Base-by-base conservation (phyloP, 1,140 invertebrate species). In the Dinothrombium tinctorium region DNA sequence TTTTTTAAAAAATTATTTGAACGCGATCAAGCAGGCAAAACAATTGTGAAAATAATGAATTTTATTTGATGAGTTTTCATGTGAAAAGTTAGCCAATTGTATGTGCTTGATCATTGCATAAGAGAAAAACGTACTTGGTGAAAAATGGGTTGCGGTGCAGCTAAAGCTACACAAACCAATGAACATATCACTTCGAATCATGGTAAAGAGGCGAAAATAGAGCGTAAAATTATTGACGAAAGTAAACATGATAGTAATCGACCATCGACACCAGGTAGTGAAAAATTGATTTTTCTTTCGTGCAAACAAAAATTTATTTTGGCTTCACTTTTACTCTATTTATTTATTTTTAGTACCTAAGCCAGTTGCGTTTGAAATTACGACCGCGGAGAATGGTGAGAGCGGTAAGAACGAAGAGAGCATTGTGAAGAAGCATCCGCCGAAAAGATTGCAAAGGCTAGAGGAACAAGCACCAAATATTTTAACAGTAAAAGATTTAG, bases 361-460 rank as follows among this genome's bases (percentile, higher is more conserved):
- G 23, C 42, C 45, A 17, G 45, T 47, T 8, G 45, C 45, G 17
- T 47, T 47, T 24, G 45, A 47, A 37, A 47, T 47, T 20, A 38
- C 45, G 6, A 26, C 23, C 6, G n/a, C 14, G 12, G 37, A 21
- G 11, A 11, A 31, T 19, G 38, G 25, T 19, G 36, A 37, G 4
- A 29, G 14, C 9, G 28, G 9, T 9, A 14, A 29, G 9, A 8
- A 37, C 19, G 37, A 33, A 33, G 42, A 41, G 15, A 40, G 20
- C 12, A 42, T 42, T 29, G 32, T 37, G 2, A 47, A 47, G 38
- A 47, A 47, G 33, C 45, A 39, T 20, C 45, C 45, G 5, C 45
- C 45, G 0, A 42, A 47, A 23, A 28, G 42, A 4, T 32, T 47
- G 24, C 40, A 42, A 24, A 33, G 45, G 15, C 32, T 47, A 23